Evolutionary conservation across 2,797 vertebrate species (phyloP).

Genomic region (Diplodus puntazzo): DNA sequence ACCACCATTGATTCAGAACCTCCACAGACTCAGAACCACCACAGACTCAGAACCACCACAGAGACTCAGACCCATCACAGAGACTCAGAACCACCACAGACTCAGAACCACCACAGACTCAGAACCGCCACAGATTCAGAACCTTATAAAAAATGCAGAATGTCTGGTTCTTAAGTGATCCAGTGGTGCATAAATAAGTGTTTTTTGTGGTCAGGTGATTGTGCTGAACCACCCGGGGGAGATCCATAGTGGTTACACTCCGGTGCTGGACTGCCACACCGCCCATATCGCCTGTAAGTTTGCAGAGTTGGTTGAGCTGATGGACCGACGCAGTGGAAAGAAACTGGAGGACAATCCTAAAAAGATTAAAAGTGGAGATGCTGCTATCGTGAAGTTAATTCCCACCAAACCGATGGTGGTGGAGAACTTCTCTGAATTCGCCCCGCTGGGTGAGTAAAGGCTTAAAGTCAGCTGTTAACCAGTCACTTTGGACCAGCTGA

Average conservation of each 20-base stretch:
- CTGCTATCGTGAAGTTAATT: conserved; percentile 67
- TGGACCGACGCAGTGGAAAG: neutral
- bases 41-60: no score
- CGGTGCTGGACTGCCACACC: neutral
- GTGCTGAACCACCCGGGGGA: neutral
- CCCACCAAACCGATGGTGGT: conserved; percentile 93
- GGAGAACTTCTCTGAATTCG: conserved; percentile 91
- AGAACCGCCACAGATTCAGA: neutral
- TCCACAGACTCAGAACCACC: no score
- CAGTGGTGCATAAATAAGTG: neutral
- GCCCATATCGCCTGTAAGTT: neutral
- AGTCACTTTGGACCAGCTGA: no score
- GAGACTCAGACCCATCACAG: no score
- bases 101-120: no score
- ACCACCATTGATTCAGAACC: no score
- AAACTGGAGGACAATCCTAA: neutral
- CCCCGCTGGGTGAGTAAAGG: conserved; percentile 77
- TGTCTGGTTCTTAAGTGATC: neutral
- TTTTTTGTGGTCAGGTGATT: neutral
- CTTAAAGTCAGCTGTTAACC: neutral
- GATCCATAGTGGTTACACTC: neutral
- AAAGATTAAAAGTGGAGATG: neutral
- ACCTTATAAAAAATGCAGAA: no score
- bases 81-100: no score
- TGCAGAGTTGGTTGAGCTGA: neutral